Base-by-base conservation (phyloP, 2,797 vertebrate genomes). In the Morus bassanus region DNA sequence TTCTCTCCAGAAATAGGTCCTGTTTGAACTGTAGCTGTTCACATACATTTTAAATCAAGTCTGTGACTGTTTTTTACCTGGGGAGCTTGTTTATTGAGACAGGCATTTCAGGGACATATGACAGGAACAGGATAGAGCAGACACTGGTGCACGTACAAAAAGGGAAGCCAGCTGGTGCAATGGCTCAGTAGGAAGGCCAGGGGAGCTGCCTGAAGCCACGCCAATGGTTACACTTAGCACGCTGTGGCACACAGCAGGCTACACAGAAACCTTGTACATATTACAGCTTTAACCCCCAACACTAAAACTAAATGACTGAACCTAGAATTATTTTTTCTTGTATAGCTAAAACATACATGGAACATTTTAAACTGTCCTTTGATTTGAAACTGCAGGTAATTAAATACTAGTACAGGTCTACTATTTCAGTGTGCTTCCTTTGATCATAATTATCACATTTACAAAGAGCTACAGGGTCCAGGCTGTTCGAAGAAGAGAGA, bases 371-470 rank as follows among this genome's bases (percentile, higher is more conserved):
- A 63, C 37, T 25, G 33, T 37, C 56, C 70, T 93, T 92, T 95
- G 77, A 85, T 95, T 93, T 95, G 85, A 89, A 81, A 67, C 56
- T 63, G 61, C 43, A 80, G 50, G 61, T 63, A 95, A 81, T 90
- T 95, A 83, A 86, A 67, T 85, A 37, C 65, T 65, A 81, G 60
- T 21, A 60, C 39, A 51, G 69, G 54, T 91, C 64, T 88, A 74
- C 43, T 64, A 70, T 45, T 91, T 90, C 72, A 88, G 33, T 31
- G 45, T 83, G 21, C 53, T 94, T 61, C 46, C 39, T 95, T 77
- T 90, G 72, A 90, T 91, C 57, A 46, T 45, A 88, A 94, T 91
- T 88, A 88, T 59, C 69, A 46, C 41, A 57, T 57, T 85, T 72
- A 64, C 37, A 77, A 54, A 88, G 79, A 89, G 68, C 48, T 82